Evolutionary conservation across 1,140 invertebrate species (phyloP), one percentile per base, ranked within the genome.

Genomic region (Bombyx mori): DNA sequence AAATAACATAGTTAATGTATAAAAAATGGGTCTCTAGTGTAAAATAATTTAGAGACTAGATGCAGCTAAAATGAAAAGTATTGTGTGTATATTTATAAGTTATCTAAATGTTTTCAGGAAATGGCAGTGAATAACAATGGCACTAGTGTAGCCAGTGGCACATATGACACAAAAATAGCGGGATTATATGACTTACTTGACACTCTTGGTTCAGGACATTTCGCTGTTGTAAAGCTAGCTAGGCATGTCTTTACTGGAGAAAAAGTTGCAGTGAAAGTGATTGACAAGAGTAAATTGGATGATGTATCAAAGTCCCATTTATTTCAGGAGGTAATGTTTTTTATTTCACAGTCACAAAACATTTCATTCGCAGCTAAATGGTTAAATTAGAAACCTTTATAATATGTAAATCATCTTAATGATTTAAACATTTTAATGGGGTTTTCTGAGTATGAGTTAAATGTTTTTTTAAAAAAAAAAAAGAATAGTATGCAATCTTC

Each of bases 191-290:
- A 99, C 88, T 90, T 99, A 71, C 96, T 98, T 82, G 95, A 98
- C 81, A 99, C 97, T 1, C 88, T 98, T 10, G 96, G 96, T 8
- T 92, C 94, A 59, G 98, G 98, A 50, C 98, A 99, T 90, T 99
- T 99, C 91, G 98, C 98, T 58, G 97, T 99, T 52, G 99, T 99
- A 22, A 99, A 99, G 90, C 89, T 99, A 61, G 99, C 99, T 8
- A 90, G 96, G 63, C 99, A 99, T 91, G 98, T 99, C 48, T 99
- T 99, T 86, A 99, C 98, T 47, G 98, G 98, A n/a, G 97, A 99
- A 90, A 98, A 98, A 88, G 98, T 99, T 53, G 94, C 94, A 52
- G 94, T 95, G 46, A 95, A 96, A 90, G 94, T 99, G 52, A 99
- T 99, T 73, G 99, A 99, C 86, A 99, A 99, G 88, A 97, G 93